A percentile compares a stretch with the other conserved stretches of the same genome.
phyloP scores from a whole-genome alignment of 1,140 invertebrate genomes.

The Babylonia areolata region DNA sequence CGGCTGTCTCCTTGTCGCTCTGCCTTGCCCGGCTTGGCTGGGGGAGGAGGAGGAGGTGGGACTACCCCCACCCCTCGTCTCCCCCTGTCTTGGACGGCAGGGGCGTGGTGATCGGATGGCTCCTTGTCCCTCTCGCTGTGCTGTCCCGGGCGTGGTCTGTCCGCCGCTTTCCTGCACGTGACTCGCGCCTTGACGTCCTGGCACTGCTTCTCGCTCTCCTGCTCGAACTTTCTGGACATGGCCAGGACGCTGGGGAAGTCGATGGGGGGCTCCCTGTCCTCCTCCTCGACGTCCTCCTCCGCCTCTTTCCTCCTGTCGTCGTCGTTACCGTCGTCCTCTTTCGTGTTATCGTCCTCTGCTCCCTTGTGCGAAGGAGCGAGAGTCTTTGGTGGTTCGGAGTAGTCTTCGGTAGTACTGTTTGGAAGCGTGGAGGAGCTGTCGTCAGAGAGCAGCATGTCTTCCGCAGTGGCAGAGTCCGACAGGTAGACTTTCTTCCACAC shows the following conservation, averaged over 20 bases:
- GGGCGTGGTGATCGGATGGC: background rate
- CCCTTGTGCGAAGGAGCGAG: too few species aligned
- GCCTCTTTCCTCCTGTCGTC: background rate
- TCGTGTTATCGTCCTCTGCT: background rate
- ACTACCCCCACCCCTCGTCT: background rate
- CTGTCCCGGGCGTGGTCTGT: background rate
- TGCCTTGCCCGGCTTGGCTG: background rate
- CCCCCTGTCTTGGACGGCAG: background rate
- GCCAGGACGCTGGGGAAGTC: conserved; percentile 25
- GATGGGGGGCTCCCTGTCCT: background rate
- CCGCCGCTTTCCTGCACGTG: background rate
- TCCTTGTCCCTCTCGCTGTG: background rate
- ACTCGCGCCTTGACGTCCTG: background rate
- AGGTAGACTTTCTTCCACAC: conserved; percentile 47
- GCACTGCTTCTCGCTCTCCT: background rate
- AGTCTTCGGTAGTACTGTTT: background rate
- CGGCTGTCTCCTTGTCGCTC: too few species aligned
- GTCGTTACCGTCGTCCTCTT: background rate
- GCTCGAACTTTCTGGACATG: conserved; percentile 8
- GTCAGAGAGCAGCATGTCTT: background rate
- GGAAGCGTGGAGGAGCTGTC: background rate
- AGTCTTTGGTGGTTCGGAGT: too few species aligned
- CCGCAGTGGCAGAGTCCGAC: too few species aligned
- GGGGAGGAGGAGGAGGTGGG: background rate
- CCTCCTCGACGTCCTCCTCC: background rate